Conservation (phyloP, 1,140 invertebrate genomes). For the Lepidostoma basale region DNA sequence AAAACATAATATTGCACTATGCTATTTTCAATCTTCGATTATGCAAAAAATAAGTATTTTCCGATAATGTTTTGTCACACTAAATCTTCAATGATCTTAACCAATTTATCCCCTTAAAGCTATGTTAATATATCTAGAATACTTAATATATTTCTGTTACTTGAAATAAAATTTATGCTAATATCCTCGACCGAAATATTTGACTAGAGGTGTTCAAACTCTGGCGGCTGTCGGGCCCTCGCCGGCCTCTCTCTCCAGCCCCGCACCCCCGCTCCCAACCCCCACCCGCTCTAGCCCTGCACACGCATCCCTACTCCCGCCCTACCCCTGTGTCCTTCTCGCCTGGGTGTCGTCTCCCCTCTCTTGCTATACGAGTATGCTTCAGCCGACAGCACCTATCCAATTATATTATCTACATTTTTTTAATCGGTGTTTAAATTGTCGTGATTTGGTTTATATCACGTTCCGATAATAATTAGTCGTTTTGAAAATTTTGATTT, state of each 20-base stretch:
- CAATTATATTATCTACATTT: constrained; percentile 46
- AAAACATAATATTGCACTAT: constrained; percentile 38
- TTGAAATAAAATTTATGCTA: constrained; percentile 63
- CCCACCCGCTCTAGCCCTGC: too few species aligned
- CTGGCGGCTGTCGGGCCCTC: constrained; percentile 49
- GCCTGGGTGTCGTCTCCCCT: constrained; percentile 11
- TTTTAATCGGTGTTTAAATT: constrained; percentile 45
- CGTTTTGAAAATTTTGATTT: constrained; percentile 35
- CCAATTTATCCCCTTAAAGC: constrained; percentile 54
- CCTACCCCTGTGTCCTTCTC: not conserved
- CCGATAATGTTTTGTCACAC: constrained; percentile 39
- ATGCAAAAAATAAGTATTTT: constrained; percentile 33
- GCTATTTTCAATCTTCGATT: constrained; percentile 30
- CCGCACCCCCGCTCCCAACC: not conserved
- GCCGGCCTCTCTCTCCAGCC: not conserved
- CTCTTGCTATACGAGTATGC: not conserved
- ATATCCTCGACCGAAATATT: constrained; percentile 59
- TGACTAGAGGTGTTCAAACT: constrained; percentile 55
- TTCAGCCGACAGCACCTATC: constrained; percentile 43
- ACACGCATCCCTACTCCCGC: not conserved
- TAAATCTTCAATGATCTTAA: constrained; percentile 36
- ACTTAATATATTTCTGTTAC: constrained; percentile 59
- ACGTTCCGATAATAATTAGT: constrained; percentile 42
- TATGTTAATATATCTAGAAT: constrained; percentile 57
- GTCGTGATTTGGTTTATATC: constrained; percentile 37